These are phyloP conservation scores for Agrochola circellaris DNA, from an alignment of 2,888 invertebrate genomes.

Conservation along the genomic window DNA sequence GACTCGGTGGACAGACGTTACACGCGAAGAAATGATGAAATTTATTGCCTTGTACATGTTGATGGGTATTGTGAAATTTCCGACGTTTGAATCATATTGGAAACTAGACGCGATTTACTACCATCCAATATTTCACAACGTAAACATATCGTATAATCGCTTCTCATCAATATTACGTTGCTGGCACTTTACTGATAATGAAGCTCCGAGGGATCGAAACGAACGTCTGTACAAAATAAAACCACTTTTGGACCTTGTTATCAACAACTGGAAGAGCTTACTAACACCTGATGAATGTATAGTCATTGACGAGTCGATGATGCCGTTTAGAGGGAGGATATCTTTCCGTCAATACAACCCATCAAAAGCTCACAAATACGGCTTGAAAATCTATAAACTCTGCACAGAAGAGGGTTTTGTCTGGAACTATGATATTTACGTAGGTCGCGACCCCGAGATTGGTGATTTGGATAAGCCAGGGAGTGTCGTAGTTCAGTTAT, in stretches of 20 bases:
- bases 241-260: too few relatives aligned
- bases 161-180: too few relatives aligned
- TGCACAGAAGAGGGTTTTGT: too few relatives aligned
- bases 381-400: too few relatives aligned
- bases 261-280: background rate
- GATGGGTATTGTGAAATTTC: constrained; percentile 45
- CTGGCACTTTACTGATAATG: too few relatives aligned
- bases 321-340: constrained; percentile 30
- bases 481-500: constrained; percentile 38
- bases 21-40: constrained; percentile 48
- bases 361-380: too few relatives aligned
- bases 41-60: constrained; percentile 52
- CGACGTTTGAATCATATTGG: constrained; percentile 39
- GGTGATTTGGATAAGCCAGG: too few relatives aligned
- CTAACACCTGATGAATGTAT: constrained; percentile 38
- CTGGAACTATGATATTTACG: too few relatives aligned
- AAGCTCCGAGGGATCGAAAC: too few relatives aligned
- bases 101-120: constrained; percentile 42
- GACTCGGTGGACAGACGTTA: constrained; percentile 49
- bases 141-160: too few relatives aligned
- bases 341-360: constrained; percentile 44
- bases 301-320: constrained; percentile 56
- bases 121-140: constrained; percentile 10
- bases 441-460: too few relatives aligned
- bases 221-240: too few relatives aligned